Evolutionary conservation across 2,888 invertebrate genomes (phyloP), one percentile per base, ranked within the genome.

Genomic region (Tenthredo scrophulariae): DNA sequence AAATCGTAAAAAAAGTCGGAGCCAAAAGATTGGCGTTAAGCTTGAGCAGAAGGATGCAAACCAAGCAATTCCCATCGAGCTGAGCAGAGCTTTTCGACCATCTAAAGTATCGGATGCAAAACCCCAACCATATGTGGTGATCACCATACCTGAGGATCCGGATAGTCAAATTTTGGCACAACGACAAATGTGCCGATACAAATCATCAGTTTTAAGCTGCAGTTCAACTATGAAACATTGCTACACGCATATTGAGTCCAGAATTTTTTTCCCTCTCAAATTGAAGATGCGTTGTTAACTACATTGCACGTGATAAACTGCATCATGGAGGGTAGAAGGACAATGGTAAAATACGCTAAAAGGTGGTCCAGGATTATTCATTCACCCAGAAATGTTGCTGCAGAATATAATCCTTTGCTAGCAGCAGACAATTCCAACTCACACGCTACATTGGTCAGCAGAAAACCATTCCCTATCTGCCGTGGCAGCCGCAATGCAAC

Each of bases 401-500:
- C 75, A 22, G 75, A 75, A 46, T 33, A 46, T 13, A 75, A 75
- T 75, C 75, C 75, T 46, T 75, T 43, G 26, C 26, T 26, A 40
- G 33, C 46, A 9, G 40, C 75, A 37, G 75, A 75, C n/a, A 75
- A 75, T 22, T 75, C 46, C n/a, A 75, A 22, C 15, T 75, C 75
- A 75, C 75, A 46, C 6, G 40, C 43, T 5, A 75, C 26, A 22
- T 2, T 26, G 0, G 75, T 46, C n/a, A 75, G 75, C 43, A 37
- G 15, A 15, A 75, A 26, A 75, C 75, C 37, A 26, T n/a, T 10
- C 46, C 75, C 22, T 46, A 75, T 75, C 75, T 26, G 46, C 46
- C n/a, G 22, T 46, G 15, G 26, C 26, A 75, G 15, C 37, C 26
- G 75, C 75, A 4, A 75, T 22, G 75, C 75, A 75, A 2, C 46